Percentiles rank a stretch among this genome's conserved stretches.
phyloP scores from a whole-genome alignment of 2,113 vertebrate genomes.

The Xenus cinereus region DNA sequence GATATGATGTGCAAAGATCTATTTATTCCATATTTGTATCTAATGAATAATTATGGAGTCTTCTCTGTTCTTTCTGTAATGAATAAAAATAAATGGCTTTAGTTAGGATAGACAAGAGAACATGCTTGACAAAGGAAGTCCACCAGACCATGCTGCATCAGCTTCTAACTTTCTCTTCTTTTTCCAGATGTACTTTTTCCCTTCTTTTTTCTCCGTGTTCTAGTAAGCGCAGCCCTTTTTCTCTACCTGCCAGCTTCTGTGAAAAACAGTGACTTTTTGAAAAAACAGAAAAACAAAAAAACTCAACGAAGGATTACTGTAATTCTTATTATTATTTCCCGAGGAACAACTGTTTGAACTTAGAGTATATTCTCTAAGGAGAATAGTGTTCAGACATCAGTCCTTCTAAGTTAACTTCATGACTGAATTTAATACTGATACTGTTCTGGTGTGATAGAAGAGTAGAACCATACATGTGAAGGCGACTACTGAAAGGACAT shows the following conservation, averaged over 20 bases:
- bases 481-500: background rate
- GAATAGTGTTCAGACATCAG: background rate
- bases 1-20: conserved; percentile 26
- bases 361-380: background rate
- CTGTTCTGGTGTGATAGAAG: background rate
- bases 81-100: background rate
- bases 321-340: background rate
- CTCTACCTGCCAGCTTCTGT: background rate
- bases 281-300: too few relatives aligned
- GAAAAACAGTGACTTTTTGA: background rate
- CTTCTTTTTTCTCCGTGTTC: background rate
- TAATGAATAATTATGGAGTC: background rate
- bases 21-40: background rate
- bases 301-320: background rate
- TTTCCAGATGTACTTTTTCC: background rate
- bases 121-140: background rate
- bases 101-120: background rate
- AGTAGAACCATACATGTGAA: background rate
- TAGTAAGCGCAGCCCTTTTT: background rate
- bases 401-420: background rate
- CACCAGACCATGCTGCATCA: background rate
- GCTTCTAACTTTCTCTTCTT: background rate
- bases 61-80: background rate
- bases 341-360: background rate
- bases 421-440: background rate